Evolutionary conservation across 2,797 vertebrate genomes (phyloP).

Genomic region (Aulostomus chinensis): DNA sequence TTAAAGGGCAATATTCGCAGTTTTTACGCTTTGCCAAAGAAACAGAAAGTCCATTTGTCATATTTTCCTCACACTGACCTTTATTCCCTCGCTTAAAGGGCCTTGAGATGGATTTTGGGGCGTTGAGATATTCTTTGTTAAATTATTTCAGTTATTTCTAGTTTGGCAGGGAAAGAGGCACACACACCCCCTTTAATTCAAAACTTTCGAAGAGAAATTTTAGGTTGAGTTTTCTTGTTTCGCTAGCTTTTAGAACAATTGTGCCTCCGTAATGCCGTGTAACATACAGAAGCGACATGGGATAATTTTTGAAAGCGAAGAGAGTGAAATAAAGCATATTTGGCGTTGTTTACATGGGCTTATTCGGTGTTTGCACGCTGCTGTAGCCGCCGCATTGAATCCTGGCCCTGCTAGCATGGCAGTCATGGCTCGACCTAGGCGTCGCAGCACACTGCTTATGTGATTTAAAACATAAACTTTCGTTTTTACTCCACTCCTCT

Average conservation of each 20-base stretch:
- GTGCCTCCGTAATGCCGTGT: neutral
- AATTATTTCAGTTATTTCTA: conserved; percentile 39
- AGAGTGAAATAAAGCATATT: conserved; percentile 27
- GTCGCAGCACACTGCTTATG: conserved; percentile 56
- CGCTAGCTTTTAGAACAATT: neutral
- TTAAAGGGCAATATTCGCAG: conserved; percentile 67
- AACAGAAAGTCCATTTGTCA: conserved; percentile 19
- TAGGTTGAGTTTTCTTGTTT: conserved; percentile 20
- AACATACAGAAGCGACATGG: neutral
- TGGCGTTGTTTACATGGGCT: conserved; percentile 44
- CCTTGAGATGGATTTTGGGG: conserved; percentile 46
- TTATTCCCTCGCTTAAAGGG: conserved; percentile 41
- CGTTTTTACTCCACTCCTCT: conserved; percentile 9
- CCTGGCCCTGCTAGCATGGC: conserved; percentile 71
- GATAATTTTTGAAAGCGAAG: neutral
- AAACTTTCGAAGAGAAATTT: conserved; percentile 65
- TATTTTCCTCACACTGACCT: conserved; percentile 33
- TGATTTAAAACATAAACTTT: conserved; percentile 40
- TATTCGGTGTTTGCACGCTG: conserved; percentile 41
- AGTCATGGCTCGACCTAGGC: conserved; percentile 61
- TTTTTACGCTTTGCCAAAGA: neutral
- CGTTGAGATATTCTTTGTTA: conserved; percentile 39
- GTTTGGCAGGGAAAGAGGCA: conserved; percentile 51
- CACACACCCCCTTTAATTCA: conserved; percentile 80
- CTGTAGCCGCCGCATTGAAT: conserved; percentile 64